Base-by-base conservation (phyloP, 1,140 invertebrate species). In the Drosophila tristis region DNA sequence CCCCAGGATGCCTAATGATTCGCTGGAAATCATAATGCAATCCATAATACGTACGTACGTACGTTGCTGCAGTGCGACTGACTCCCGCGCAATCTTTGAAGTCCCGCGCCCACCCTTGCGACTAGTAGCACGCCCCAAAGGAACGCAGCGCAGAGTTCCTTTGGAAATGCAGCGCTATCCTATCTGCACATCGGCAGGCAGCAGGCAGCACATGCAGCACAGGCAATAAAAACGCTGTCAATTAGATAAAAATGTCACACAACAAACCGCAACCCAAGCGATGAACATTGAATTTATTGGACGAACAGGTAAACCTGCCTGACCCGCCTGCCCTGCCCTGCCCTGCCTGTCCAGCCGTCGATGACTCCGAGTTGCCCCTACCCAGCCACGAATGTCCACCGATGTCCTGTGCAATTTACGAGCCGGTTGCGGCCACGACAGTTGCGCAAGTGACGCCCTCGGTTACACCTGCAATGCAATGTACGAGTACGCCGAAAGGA, bases 181-280 rank as follows among this genome's bases (percentile, higher is more conserved):
- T 45, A 31, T 39, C 35, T 39, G 31, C 31, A 35, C 31, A 35
- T 35, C 35, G 35, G 11, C 35, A 39, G 35, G 35, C 35, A 39
- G 4, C 35, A 35, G 11, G 26, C 26, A 29, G 26, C 23, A 25
- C 23, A 25, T 3, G 26, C 26, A 29, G 1, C 5, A 15, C 2
- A 8, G 48, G 78, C 77, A 72, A 85, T 78, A 81, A 90, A 73
- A 75, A 91, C 81, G 60, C 70, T 89, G 87, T 90, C 90, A 91
- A 91, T 91, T 91, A 91, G 90, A 91, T 91, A 91, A 91, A 90
- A 91, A 91, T 91, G 90, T 91, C 90, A 91, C 90, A 91, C 90
- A 91, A 91, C 85, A 91, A 91, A 84, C 90, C 72, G 90, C 90
- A 90, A 29, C 26, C 65, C 71, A 65, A 58, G 59, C 25, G 56